Evolutionary conservation across 2,888 invertebrate species (phyloP).

Genomic region (Yponomeuta plumbellus): DNA sequence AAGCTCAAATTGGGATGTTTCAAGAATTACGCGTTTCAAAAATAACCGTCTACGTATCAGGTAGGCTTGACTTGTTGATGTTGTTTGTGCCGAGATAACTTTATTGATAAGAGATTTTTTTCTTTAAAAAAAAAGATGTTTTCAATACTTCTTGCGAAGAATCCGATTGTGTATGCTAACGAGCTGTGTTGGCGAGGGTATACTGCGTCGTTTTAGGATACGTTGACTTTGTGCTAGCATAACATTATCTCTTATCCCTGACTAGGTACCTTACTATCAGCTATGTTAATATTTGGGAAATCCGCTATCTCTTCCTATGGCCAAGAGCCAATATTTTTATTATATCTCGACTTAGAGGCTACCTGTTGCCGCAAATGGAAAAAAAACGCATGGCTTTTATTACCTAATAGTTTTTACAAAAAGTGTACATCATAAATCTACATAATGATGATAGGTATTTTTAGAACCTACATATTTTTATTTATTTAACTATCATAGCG

Average conservation of each 20-base stretch:
- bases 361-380: not conserved
- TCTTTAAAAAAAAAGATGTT: not conserved
- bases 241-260: conserved; percentile 1
- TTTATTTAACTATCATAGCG: no score
- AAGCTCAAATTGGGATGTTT: no score
- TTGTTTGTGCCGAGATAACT: not conserved
- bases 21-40: no score
- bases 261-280: conserved; percentile 3
- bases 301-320: conserved; percentile 12
- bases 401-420: no score
- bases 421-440: no score
- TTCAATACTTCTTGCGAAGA: not conserved
- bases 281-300: conserved; percentile 9
- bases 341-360: not conserved
- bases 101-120: not conserved
- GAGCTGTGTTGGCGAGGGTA: not conserved
- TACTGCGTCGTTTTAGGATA: conserved; percentile 6
- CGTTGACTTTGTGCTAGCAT: conserved; percentile 5
- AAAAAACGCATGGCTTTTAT: no score
- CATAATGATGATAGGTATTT: no score
- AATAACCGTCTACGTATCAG: not conserved
- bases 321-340: not conserved
- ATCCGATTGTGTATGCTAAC: not conserved
- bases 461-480: no score
- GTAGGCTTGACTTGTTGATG: not conserved